Evolutionary conservation across 2,888 invertebrate genomes (phyloP).

Genomic region (Volucella bombylans): DNA sequence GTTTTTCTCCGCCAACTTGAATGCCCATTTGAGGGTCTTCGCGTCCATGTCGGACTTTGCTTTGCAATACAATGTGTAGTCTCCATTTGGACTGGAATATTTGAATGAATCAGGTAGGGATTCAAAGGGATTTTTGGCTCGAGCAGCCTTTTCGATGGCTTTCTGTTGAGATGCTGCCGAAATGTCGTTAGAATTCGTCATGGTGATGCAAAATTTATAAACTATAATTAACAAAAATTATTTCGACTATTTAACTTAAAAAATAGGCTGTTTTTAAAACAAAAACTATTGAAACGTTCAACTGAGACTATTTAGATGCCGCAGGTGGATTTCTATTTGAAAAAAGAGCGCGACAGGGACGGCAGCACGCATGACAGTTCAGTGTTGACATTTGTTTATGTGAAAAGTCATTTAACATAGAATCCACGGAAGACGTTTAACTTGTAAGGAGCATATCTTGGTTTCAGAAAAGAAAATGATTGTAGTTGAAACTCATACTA

Average conservation of each 20-base stretch:
- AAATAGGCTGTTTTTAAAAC: not conserved
- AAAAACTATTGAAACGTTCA: not conserved
- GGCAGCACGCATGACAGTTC: not conserved
- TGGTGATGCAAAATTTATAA: conserved; percentile 53
- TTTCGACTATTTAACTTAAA: not conserved
- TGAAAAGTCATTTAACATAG: not conserved
- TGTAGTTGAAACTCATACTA: too few species aligned
- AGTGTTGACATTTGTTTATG: conserved; percentile 1
- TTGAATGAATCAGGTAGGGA: conserved; percentile 76
- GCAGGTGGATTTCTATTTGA: conserved; percentile 31
- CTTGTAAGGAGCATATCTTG: not conserved
- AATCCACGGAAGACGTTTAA: conserved; percentile 3
- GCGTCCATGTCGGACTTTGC: conserved; percentile 79
- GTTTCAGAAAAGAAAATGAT: too few species aligned
- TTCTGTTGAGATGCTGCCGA: conserved; percentile 79
- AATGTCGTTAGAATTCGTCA: conserved; percentile 77
- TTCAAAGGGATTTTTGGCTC: conserved; percentile 80
- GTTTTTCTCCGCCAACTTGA: conserved; percentile 81
- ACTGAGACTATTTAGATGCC: not conserved
- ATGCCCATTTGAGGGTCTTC: conserved; percentile 81
- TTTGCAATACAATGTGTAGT: conserved; percentile 78
- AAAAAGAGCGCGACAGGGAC: conserved; percentile 20
- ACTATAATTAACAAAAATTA: too few species aligned
- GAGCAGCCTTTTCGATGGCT: conserved; percentile 79
- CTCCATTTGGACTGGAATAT: conserved; percentile 75